Conservation (phyloP, 2,888 invertebrate genomes). For the Platerodrilus igneus region DNA sequence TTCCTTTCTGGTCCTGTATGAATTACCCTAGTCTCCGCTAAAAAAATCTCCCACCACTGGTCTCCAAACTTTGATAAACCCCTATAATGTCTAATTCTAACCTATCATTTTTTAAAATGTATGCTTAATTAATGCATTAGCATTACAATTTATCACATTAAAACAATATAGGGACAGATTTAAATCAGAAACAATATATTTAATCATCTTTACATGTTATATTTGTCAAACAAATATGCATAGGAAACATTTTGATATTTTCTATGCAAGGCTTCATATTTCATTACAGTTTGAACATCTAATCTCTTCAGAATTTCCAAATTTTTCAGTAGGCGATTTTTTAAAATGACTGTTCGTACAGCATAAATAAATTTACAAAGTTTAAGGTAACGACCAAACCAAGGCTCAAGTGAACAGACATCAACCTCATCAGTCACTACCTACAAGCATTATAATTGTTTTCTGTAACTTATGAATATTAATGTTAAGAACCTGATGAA, state of each 20-base stretch:
- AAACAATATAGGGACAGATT: constrained; percentile 9
- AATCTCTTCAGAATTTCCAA: constrained; percentile 31
- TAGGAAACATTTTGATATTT: constrained; percentile 27
- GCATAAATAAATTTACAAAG: constrained; percentile 39
- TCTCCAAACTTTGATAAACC: too few relatives aligned
- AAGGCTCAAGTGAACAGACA: constrained; percentile 35
- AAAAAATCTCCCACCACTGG: too few relatives aligned
- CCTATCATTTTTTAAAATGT: too few relatives aligned
- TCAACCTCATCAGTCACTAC: constrained; percentile 9
- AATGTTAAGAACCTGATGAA: constrained; percentile 29
- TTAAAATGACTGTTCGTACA: constrained; percentile 34
- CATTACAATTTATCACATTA: constrained; percentile 7
- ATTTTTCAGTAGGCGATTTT: constrained; percentile 36
- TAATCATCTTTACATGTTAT: constrained; percentile 14
- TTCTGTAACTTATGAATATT: background rate
- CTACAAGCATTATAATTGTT: constrained; percentile 17
- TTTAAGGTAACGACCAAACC: constrained; percentile 37
- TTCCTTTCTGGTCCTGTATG: too few relatives aligned
- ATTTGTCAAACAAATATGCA: constrained; percentile 25
- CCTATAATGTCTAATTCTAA: too few relatives aligned
- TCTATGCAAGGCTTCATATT: constrained; percentile 22
- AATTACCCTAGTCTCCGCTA: too few relatives aligned
- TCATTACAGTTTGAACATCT: constrained; percentile 21
- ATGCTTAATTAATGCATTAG: too few relatives aligned
- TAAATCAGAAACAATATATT: constrained; percentile 11